phyloP scores from a whole-genome alignment of 2,888 invertebrate genomes.

The Hypercompe scribonia region DNA sequence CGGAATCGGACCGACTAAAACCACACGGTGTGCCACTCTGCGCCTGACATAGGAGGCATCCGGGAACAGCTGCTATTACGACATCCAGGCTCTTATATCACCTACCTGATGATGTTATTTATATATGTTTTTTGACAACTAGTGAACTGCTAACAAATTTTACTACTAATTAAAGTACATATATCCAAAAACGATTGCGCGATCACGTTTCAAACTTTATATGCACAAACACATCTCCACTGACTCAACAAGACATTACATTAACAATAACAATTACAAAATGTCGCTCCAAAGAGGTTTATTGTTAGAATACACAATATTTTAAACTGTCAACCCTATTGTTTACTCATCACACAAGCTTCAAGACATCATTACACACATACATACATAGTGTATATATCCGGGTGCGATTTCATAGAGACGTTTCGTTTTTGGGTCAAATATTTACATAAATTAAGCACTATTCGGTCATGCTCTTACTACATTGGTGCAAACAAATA shows the following conservation, averaged over 20 bases:
- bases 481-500: slow-evolving; percentile 23
- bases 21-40: too few species aligned
- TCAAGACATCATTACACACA: not conserved
- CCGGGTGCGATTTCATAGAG: slow-evolving; percentile 5
- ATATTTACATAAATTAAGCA: slow-evolving; percentile 46
- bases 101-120: not conserved
- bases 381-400: slow-evolving; percentile 1
- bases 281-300: slow-evolving; percentile 3
- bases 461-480: slow-evolving; percentile 28
- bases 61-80: too few species aligned
- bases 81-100: too few species aligned
- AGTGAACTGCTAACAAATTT: not conserved
- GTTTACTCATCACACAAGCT: slow-evolving; percentile 4
- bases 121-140: too few species aligned
- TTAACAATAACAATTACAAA: slow-evolving; percentile 11
- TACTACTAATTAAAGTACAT: not conserved
- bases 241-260: slow-evolving; percentile 11
- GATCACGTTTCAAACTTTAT: not conserved
- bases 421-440: slow-evolving; percentile 52
- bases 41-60: too few species aligned
- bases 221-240: slow-evolving; percentile 6
- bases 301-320: slow-evolving; percentile 18
- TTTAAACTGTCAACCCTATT: slow-evolving; percentile 37
- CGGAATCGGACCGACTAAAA: too few species aligned
- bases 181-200: not conserved